These are phyloP conservation scores for Ryuthela nishihirai DNA, from an alignment of 2,888 invertebrate genomes.

Conservation along the genomic window DNA sequence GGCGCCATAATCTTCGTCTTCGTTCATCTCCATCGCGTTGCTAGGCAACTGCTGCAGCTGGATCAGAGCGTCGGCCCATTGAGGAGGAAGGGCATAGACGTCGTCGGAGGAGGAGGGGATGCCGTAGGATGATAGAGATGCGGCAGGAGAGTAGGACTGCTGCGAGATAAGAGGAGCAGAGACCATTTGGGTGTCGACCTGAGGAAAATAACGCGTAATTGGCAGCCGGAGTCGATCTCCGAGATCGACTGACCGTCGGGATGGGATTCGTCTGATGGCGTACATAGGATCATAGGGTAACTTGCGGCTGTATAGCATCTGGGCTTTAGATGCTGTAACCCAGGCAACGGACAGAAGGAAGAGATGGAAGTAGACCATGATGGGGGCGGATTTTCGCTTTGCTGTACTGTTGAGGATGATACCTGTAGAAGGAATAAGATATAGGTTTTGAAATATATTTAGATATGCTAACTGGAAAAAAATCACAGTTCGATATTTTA, in stretches of 20 bases:
- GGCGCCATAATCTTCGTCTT: constrained; percentile 7
- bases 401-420: too few species aligned
- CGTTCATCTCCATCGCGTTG: constrained; percentile 3
- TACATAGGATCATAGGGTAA: constrained; percentile 9
- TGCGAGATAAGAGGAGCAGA: too few species aligned
- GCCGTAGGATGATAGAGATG: background rate
- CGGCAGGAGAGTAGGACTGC: constrained; percentile 6
- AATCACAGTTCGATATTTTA: too few species aligned
- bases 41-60: too few species aligned
- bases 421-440: too few species aligned
- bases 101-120: background rate
- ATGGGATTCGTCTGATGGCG: constrained; percentile 1
- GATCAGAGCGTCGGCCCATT: constrained; percentile 14
- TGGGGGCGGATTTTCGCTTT: too few species aligned
- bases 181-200: constrained; percentile 15
- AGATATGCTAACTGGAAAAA: too few species aligned
- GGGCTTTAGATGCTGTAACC: background rate
- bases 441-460: too few species aligned
- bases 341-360: constrained; percentile 2
- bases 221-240: constrained; percentile 21
- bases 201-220: constrained; percentile 17
- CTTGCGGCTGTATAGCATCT: constrained; percentile 3
- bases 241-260: constrained; percentile 18
- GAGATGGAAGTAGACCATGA: background rate
- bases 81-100: constrained; percentile 16